Percentiles rank a stretch among this genome's conserved stretches.
Conservation (phyloP, 2,113 vertebrate species). For the Semicossyphus pulcher region DNA sequence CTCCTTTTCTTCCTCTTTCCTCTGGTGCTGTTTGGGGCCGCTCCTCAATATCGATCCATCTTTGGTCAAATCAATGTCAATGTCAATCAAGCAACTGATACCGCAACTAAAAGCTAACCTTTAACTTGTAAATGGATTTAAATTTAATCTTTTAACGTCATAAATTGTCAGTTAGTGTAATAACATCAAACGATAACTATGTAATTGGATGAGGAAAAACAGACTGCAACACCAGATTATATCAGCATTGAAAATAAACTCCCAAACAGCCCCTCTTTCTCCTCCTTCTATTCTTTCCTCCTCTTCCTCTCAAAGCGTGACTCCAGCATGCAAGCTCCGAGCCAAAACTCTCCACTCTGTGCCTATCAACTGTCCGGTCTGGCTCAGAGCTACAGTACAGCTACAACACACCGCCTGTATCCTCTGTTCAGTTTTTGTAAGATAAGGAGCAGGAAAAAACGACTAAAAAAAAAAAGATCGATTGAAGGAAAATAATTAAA, state of each 20-base stretch:
- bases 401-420: conserved; percentile 76
- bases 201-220: not conserved
- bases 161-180: not conserved
- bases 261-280: conserved; percentile 55
- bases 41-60: conserved; percentile 26
- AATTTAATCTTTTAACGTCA: conserved; percentile 4
- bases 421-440: conserved; percentile 75
- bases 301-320: conserved; percentile 81
- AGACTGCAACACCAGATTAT: not conserved
- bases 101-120: conserved; percentile 9
- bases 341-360: conserved; percentile 95
- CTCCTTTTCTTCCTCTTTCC: conserved; percentile 12
- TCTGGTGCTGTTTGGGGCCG: conserved; percentile 61
- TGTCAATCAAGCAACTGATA: conserved; percentile 27
- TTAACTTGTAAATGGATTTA: not conserved
- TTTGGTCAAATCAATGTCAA: conserved; percentile 11
- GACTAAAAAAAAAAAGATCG: conserved; percentile 28
- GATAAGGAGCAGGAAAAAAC: conserved; percentile 63
- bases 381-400: conserved; percentile 85
- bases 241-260: not conserved
- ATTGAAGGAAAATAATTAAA: conserved; percentile 52
- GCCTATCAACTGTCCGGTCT: conserved; percentile 89
- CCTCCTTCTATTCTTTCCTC: conserved; percentile 22
- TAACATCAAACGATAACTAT: not conserved
- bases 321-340: conserved; percentile 95